Evolutionary conservation across 2,888 invertebrate genomes (phyloP).

Genomic region (Trichogramma evanescens): DNA sequence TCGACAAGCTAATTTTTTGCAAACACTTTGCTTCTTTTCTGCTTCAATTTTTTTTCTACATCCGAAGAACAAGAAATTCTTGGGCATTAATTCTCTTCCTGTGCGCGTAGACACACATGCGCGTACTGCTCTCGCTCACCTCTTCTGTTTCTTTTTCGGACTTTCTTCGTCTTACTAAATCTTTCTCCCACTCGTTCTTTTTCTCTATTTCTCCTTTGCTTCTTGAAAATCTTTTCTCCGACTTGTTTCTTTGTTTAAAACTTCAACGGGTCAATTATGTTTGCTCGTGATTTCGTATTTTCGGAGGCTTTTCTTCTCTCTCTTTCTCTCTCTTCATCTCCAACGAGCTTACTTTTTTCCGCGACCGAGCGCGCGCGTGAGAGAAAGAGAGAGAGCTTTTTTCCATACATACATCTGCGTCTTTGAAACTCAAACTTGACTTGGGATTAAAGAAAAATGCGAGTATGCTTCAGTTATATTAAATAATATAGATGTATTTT

Average conservation of each 20-base stretch:
- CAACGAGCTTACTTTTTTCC: not conserved
- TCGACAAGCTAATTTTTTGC: too few relatives aligned
- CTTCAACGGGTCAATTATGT: constrained; percentile 20
- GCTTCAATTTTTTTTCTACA: constrained; percentile 9
- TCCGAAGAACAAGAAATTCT: not conserved
- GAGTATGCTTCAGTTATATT: not conserved
- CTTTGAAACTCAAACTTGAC: not conserved
- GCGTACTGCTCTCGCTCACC: constrained; percentile 2
- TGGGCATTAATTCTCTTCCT: constrained; percentile 7
- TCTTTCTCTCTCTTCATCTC: constrained; percentile 21
- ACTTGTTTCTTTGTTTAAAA: constrained; percentile 22
- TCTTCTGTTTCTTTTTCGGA: constrained; percentile 6
- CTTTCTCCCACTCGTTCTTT: not conserved
- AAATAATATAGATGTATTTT: too few relatives aligned
- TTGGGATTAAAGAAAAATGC: constrained; percentile 1
- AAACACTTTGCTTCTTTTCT: constrained; percentile 11
- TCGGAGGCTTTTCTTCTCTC: constrained; percentile 10
- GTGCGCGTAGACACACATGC: not conserved
- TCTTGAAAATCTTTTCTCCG: constrained; percentile 16
- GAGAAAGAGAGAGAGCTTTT: too few relatives aligned
- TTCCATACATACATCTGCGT: too few relatives aligned
- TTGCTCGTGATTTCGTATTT: constrained; percentile 15
- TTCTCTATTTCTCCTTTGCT: not conserved
- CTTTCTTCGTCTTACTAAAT: not conserved
- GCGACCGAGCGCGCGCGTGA: not conserved